Evolutionary conservation across 92 coral and sea anemone species (phyloP).

Genomic region (Epizoanthus illoricatus): DNA sequence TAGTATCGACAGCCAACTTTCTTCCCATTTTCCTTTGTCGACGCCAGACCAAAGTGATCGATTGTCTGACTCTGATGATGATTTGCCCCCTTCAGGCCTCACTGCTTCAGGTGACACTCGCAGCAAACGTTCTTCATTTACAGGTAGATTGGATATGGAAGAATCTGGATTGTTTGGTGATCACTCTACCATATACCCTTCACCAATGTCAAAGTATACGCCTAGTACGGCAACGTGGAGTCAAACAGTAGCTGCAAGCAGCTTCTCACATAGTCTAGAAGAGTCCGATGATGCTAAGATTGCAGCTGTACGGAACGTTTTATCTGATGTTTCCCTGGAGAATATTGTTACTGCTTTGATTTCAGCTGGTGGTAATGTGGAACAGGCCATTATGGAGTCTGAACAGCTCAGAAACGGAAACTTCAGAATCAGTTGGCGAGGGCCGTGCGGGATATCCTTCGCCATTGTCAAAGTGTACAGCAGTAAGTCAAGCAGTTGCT

Average conservation of each 20-base stretch:
- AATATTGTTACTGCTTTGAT: constrained; percentile 7
- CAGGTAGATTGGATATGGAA: not conserved
- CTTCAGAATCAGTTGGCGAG: too few species aligned
- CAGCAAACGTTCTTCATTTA: not conserved
- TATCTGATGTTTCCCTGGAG: constrained; percentile 12
- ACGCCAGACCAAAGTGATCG: not conserved
- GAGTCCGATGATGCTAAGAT: constrained; percentile 24
- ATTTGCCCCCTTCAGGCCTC: constrained; percentile 7
- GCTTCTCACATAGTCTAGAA: not conserved
- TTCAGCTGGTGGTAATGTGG: constrained; percentile 12
- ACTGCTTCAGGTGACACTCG: not conserved
- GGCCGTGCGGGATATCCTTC: too few species aligned
- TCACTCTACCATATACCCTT: not conserved
- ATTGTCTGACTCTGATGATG: constrained; percentile 25
- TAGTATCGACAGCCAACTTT: too few species aligned
- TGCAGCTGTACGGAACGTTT: constrained; percentile 4
- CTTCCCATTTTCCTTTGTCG: not conserved
- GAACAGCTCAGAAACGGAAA: not conserved
- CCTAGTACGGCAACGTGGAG: not conserved
- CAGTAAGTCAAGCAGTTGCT: too few species aligned
- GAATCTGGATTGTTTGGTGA: not conserved
- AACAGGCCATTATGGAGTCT: constrained; percentile 21
- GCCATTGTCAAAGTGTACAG: too few species aligned
- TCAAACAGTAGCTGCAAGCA: not conserved
- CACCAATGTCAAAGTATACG: not conserved